Evolutionary conservation across 2,888 invertebrate species (phyloP).

Genomic region (Platycheirus rosarum): DNA sequence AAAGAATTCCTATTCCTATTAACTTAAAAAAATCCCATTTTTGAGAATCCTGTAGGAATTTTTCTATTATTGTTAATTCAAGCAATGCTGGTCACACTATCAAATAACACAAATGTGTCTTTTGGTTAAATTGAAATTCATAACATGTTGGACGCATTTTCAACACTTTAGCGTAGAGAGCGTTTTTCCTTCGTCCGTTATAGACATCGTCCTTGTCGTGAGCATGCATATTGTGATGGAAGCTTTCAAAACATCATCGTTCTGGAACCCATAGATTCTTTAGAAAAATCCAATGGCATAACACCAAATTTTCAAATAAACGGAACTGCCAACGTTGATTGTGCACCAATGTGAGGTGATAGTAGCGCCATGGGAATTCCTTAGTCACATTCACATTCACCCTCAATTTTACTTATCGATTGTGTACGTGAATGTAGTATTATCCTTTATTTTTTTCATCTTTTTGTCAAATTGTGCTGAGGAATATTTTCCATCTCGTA

Average conservation of each 20-base stretch:
- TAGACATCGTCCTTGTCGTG: background rate
- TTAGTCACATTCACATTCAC: conserved; percentile 10
- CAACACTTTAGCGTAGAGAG: conserved; percentile 49
- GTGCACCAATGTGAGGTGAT: conserved; percentile 5
- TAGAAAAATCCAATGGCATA: conserved; percentile 34
- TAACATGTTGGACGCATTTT: conserved; percentile 59
- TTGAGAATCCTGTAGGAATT: no score
- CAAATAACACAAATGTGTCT: background rate
- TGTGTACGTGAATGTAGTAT: no score
- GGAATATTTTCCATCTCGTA: background rate
- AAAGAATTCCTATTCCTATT: no score
- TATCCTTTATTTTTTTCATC: no score
- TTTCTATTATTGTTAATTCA: no score
- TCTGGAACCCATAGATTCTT: conserved; percentile 19
- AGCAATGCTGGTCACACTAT: conserved; percentile 12
- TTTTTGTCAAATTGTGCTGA: conserved; percentile 30
- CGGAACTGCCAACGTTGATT: conserved; percentile 1
- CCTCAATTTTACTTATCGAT: no score
- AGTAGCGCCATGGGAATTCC: background rate
- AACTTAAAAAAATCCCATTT: no score
- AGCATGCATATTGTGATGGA: conserved; percentile 27
- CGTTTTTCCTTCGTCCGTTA: background rate
- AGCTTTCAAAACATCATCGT: conserved; percentile 30
- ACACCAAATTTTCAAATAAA: conserved; percentile 38
- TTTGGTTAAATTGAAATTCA: conserved; percentile 66